phyloP scores from a whole-genome alignment of 2,888 invertebrate species.

The Xanthostigma xanthostigma region DNA sequence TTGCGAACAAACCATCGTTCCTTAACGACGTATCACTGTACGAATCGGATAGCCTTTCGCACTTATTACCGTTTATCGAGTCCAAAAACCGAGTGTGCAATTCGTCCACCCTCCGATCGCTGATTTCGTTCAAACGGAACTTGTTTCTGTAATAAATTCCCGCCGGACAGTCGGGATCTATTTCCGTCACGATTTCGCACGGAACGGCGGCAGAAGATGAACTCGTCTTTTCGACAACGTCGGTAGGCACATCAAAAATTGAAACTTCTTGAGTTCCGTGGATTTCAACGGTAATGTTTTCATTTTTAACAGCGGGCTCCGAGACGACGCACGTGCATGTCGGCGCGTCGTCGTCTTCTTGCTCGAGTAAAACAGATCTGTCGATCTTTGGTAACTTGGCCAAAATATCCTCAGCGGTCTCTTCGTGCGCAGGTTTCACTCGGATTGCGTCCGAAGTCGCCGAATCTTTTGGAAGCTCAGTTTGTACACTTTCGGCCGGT shows the following conservation, averaged over 20 bases:
- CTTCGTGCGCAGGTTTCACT: slow-evolving; percentile 17
- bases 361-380: slow-evolving; percentile 19
- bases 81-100: slow-evolving; percentile 26
- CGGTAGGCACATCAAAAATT: slow-evolving; percentile 6
- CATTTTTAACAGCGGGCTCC: slow-evolving; percentile 13
- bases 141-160: slow-evolving; percentile 32
- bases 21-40: slow-evolving; percentile 9
- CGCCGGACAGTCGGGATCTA: slow-evolving; percentile 32
- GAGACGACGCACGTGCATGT: slow-evolving; percentile 21
- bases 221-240: neutral
- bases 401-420: slow-evolving; percentile 44
- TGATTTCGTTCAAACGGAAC: slow-evolving; percentile 32
- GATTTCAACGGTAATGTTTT: slow-evolving; percentile 5
- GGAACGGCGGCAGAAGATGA: slow-evolving; percentile 15
- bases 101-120: slow-evolving; percentile 32
- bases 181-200: neutral
- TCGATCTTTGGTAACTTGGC: slow-evolving; percentile 52
- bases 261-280: slow-evolving; percentile 1
- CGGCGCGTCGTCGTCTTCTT: slow-evolving; percentile 19
- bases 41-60: slow-evolving; percentile 5
- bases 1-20: slow-evolving; percentile 20
- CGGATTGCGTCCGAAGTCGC: slow-evolving; percentile 5
- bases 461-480: slow-evolving; percentile 13
- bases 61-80: slow-evolving; percentile 25
- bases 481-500: slow-evolving; percentile 15